Evolutionary conservation across 2,113 vertebrate species (phyloP).

Genomic region (Leiothrix lutea): DNA sequence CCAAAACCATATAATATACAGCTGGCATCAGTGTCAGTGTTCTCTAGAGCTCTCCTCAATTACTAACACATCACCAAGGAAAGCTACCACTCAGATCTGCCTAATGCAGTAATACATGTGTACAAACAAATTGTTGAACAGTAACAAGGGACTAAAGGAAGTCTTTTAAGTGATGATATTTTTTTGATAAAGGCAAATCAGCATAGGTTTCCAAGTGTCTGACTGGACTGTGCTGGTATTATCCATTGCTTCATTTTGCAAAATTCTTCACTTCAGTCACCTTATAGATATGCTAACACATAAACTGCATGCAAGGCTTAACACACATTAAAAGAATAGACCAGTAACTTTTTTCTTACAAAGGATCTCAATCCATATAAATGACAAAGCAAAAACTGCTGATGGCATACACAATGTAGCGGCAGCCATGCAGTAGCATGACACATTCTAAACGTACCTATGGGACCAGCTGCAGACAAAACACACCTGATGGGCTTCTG

Average conservation of each 20-base stretch:
- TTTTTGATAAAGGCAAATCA: constrained; percentile 19
- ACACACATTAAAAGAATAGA: not conserved
- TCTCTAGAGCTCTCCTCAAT: not conserved
- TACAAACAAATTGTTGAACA: not conserved
- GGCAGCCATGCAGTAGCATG: not conserved
- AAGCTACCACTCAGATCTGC: not conserved
- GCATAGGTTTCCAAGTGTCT: not conserved
- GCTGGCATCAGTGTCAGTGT: not conserved
- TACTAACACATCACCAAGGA: not conserved
- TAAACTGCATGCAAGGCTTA: not conserved
- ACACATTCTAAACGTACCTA: not conserved
- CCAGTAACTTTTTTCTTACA: not conserved
- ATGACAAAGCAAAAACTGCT: not conserved
- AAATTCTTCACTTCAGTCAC: not conserved
- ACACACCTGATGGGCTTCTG: not conserved
- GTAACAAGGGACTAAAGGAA: not conserved
- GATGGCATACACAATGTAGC: not conserved
- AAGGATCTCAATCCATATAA: not conserved
- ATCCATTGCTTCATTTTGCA: not conserved
- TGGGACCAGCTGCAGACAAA: not conserved
- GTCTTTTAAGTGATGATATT: not conserved
- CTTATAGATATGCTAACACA: not conserved
- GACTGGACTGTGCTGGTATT: not conserved
- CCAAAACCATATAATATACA: not conserved
- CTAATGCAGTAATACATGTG: not conserved